phyloP scores from a whole-genome alignment of 2,113 vertebrate genomes.

The Calonectris borealis region DNA sequence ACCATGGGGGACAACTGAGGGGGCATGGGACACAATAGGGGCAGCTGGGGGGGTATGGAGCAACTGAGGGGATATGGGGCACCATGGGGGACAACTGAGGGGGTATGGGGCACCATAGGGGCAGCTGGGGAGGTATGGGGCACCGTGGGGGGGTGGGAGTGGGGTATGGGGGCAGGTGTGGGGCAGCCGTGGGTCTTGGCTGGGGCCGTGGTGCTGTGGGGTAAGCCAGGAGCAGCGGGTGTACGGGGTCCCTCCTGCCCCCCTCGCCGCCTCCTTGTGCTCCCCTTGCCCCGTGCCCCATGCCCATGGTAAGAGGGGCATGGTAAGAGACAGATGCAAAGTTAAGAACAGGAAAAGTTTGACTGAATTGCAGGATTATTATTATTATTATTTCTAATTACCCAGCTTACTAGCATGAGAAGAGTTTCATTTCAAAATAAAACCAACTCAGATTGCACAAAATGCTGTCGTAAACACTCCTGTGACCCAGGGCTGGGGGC shows the following conservation, averaged over 20 bases:
- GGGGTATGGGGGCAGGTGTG: too few species aligned
- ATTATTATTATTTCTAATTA: neutral
- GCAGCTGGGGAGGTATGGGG: too few species aligned
- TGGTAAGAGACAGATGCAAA: rapidly evolving
- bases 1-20: too few species aligned
- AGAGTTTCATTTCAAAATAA: neutral
- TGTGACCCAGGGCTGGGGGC: rapidly evolving
- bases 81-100: too few species aligned
- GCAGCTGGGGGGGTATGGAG: too few species aligned
- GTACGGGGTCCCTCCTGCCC: neutral
- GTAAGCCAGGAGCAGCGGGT: neutral
- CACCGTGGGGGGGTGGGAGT: too few species aligned
- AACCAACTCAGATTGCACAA: neutral
- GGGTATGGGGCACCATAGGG: too few species aligned
- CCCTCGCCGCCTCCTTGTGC: rapidly evolving
- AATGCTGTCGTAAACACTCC: neutral
- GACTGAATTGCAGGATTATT: neutral
- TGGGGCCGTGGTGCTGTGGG: neutral
- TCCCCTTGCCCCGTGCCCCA: neutral
- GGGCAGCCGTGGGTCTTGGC: neutral
- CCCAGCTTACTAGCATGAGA: neutral
- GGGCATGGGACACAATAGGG: too few species aligned
- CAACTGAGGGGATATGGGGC: neutral
- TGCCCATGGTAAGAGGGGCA: too few species aligned
- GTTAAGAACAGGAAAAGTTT: neutral